Conservation (phyloP, 2,113 vertebrate genomes). For the Chrysochloris asiatica region DNA sequence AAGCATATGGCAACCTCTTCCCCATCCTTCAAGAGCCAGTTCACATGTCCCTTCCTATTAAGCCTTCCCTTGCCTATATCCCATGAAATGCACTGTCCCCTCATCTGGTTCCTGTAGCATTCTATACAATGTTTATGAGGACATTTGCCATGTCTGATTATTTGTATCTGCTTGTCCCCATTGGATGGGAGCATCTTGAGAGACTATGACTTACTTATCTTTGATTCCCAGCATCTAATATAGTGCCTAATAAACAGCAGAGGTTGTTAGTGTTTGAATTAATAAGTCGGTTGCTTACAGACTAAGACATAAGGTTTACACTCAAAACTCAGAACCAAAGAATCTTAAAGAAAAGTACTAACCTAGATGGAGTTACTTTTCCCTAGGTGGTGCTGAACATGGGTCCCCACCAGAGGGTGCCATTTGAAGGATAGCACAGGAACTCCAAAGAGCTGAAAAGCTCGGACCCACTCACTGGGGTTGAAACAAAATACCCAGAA, state of each 20-base stretch:
- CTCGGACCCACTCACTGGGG: neutral
- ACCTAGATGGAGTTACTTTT: neutral
- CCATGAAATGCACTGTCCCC: neutral
- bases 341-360: slow-evolving; percentile 21
- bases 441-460: neutral
- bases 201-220: neutral
- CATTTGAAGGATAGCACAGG: neutral
- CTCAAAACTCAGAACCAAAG: slow-evolving; percentile 24
- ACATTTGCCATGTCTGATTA: neutral
- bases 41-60: neutral
- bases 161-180: neutral
- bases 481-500: neutral
- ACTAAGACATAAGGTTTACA: neutral
- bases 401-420: neutral
- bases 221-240: neutral
- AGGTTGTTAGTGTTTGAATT: neutral
- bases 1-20: neutral
- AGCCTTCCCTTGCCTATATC: neutral
- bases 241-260: neutral
- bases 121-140: neutral
- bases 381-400: neutral
- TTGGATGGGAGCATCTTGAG: neutral
- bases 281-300: neutral
- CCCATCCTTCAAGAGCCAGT: neutral
- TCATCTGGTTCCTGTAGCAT: neutral